Conservation (phyloP, 2,113 vertebrate genomes). For the Campylorhamphus procurvoides region DNA sequence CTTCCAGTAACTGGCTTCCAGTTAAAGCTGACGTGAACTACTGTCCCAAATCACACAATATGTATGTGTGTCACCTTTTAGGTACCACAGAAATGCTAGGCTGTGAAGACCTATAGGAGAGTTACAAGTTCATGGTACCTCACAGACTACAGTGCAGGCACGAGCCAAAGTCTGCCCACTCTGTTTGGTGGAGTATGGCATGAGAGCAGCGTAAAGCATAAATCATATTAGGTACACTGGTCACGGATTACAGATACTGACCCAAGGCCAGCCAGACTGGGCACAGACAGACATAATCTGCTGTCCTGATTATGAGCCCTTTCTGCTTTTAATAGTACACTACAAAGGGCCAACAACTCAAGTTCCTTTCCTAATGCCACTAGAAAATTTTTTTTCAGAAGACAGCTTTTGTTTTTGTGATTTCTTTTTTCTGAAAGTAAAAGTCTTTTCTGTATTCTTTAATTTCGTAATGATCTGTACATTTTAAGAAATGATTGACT, state of each 20-base stretch:
- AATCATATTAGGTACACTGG: neutral
- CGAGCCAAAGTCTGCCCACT: neutral
- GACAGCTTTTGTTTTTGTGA: neutral
- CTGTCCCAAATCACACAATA: neutral
- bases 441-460: neutral
- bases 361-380: neutral
- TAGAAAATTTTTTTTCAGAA: neutral
- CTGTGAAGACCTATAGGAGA: neutral
- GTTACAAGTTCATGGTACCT: neutral
- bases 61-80: neutral
- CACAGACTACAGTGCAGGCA: neutral
- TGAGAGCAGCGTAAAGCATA: neutral
- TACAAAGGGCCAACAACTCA: neutral
- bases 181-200: neutral
- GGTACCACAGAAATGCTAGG: neutral
- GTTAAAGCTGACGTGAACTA: neutral
- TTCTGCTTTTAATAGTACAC: neutral
- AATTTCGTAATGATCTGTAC: neutral
- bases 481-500: neutral
- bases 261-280: neutral
- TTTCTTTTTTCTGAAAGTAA: neutral
- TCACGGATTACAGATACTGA: neutral
- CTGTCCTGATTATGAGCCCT: neutral
- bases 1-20: neutral
- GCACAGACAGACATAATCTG: too few relatives aligned